These are phyloP conservation scores for Lota lota DNA, from an alignment of 2,113 vertebrate species.

Conservation along the genomic window DNA sequence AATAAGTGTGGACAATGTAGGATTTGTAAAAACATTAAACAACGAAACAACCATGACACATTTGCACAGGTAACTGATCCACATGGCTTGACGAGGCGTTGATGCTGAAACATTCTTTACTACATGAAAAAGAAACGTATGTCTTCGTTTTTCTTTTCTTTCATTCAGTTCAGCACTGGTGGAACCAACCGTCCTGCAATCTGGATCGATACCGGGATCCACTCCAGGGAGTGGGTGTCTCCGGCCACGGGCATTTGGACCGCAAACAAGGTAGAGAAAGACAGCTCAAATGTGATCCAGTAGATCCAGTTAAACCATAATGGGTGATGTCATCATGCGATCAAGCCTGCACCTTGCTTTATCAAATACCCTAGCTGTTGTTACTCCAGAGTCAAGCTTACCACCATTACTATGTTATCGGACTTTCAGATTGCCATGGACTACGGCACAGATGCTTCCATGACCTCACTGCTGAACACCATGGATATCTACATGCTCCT, in stretches of 20 bases:
- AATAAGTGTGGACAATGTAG: too few species aligned
- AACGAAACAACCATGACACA: too few species aligned
- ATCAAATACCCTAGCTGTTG: too few species aligned
- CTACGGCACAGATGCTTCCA: constrained; percentile 64
- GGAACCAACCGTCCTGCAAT: constrained; percentile 79
- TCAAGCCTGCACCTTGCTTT: too few species aligned
- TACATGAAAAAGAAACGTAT: not conserved
- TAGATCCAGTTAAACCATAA: too few species aligned
- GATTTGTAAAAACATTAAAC: too few species aligned
- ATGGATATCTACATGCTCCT: constrained; percentile 88
- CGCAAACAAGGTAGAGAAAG: constrained; percentile 81
- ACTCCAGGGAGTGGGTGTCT: constrained; percentile 90
- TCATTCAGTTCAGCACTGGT: constrained; percentile 85
- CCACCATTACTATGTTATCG: constrained; percentile 2
- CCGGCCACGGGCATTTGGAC: constrained; percentile 86
- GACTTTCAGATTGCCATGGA: constrained; percentile 77
- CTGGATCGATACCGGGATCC: constrained; percentile 92
- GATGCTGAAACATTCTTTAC: not conserved
- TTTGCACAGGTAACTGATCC: not conserved
- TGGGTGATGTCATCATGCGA: too few species aligned
- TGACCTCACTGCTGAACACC: constrained; percentile 77
- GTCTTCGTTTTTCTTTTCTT: not conserved
- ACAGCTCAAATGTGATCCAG: not conserved
- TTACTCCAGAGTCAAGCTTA: not conserved
- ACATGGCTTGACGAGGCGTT: not conserved